Percentiles rank a stretch among this genome's conserved stretches.
phyloP scores from a whole-genome alignment of 1,140 invertebrate genomes.

The Ooceraea biroi region DNA sequence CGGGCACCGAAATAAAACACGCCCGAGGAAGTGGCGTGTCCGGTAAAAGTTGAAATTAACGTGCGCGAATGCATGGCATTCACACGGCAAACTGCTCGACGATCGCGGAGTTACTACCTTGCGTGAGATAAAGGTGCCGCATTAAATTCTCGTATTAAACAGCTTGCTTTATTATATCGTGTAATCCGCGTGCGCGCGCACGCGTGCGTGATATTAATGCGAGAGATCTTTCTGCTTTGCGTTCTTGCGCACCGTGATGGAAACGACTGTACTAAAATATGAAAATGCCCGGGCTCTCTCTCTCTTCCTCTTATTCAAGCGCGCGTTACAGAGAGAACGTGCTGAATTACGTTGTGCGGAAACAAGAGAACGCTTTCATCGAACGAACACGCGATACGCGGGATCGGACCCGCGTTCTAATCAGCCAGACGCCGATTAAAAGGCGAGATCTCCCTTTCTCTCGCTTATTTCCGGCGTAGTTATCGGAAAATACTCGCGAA shows the following conservation, averaged over 20 bases:
- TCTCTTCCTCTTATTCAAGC: no score
- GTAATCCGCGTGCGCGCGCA: not conserved
- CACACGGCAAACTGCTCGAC: not conserved
- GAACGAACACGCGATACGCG: not conserved
- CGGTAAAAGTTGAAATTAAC: not conserved
- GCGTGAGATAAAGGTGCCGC: not conserved
- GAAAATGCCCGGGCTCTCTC: not conserved
- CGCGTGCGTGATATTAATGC: not conserved
- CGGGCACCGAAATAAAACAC: no score
- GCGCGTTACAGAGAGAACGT: not conserved
- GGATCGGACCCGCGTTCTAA: not conserved
- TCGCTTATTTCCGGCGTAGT: not conserved
- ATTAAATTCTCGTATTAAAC: not conserved
- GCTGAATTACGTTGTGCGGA: not conserved
- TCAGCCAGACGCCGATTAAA: not conserved
- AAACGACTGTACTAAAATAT: conserved; percentile 2
- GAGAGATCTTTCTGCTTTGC: not conserved
- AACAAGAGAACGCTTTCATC: not conserved
- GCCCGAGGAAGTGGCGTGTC: not conserved
- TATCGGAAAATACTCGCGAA: not conserved
- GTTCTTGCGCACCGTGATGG: not conserved
- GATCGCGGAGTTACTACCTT: not conserved
- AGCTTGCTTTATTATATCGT: conserved; percentile 1
- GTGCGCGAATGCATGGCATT: not conserved
- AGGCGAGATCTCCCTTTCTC: no score